Evolutionary conservation across 2,888 invertebrate species (phyloP), one percentile per base, ranked within the genome.

Genomic region (Erpobdella octoculata): DNA sequence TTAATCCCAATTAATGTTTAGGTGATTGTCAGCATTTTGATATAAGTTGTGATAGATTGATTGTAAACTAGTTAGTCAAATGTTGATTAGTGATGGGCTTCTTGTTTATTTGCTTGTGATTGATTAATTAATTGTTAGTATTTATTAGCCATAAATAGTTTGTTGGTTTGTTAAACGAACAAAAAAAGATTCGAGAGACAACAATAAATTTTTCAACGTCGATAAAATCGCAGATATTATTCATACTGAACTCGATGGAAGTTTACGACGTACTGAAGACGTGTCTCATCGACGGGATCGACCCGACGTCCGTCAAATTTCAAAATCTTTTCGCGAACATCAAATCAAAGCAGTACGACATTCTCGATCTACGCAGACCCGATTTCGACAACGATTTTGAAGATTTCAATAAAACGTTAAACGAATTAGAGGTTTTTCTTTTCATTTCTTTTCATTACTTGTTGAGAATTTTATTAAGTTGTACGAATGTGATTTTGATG

Each of bases 221-320:
- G 21, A 25, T 66, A 28, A 36, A 21, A 36, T 21, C n/a, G 9
- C 36, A 71, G 71, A 70, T 92, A 31, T 88, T 89, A 73, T 87
- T 89, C 77, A 86, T 92, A 71, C 86, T 91, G 72, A 86, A 89
- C 82, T 89, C 87, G 0, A 88, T 89, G 64, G 86, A 89, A 9
- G 88, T 87, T 9, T 91, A 91, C 80, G 88, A 89, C 12, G 87
- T 90, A 36, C 82, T 92, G 69, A 88, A 89, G 77, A 88, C 87
- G 75, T 90, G 91, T 12, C 88, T 87, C 18, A 88, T 92, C 35
- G 91, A 91, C 82, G 91, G 91, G 0, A 89, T 92, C 78, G 90
- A 91, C 76, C 86, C 86, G 69, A 89, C 87, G 79, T 88, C 89
- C 0, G 80, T 85, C 2, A 88, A 87, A 78, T 90, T 92, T 76